Evolutionary conservation across 2,113 vertebrate species (phyloP), one percentile per base, ranked within the genome.

Genomic region (Pseudopipra pipra): DNA sequence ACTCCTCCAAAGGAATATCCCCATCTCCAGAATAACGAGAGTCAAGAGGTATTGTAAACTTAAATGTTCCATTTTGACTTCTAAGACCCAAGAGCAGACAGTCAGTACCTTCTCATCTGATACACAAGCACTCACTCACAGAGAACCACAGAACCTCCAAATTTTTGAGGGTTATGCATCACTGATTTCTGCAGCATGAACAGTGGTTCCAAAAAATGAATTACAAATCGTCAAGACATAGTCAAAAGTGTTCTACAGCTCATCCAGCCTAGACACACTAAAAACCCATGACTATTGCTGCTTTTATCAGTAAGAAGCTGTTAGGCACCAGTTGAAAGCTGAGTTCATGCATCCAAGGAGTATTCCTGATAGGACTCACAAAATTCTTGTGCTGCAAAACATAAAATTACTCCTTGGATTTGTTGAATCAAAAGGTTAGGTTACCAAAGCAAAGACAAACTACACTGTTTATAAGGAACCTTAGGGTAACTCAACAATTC

Each of bases 281-380:
- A 61, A 81, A 96, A 96, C 70, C 30, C 44, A 43, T n/a, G 15
- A 87, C 41, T 76, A 30, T 11, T 83, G 30, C 68, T 92, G 55
- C 65, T 88, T 93, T 85, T 83, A 84, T 74, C 47, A 37, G 61
- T n/a, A 80, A 84, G 33, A 25, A 94, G 39, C 31, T 75, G 24
- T 77, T 90, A 91, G 82, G 86, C 92, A 88, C 30, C 44, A 55
- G 41, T 21, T 47, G 72, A 96, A 94, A 93, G 43, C 51, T 94
- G 47, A 67, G 35, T 20, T 90, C 87, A 75, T 78, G 41, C 23
- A 81, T 68, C 30, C 65, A 78, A 46, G 23, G 23, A 86, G 7
- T 37, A 66, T 27, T 92, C 78, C 49, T 63, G 56, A 74, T n/a
- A 84, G 52, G 25, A 81, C 30, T 93, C 65, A 80, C 10, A 94